Evolutionary conservation across 2,797 vertebrate species (phyloP), one percentile per base, ranked within the genome.

Genomic region (Chloroceryle inda): DNA sequence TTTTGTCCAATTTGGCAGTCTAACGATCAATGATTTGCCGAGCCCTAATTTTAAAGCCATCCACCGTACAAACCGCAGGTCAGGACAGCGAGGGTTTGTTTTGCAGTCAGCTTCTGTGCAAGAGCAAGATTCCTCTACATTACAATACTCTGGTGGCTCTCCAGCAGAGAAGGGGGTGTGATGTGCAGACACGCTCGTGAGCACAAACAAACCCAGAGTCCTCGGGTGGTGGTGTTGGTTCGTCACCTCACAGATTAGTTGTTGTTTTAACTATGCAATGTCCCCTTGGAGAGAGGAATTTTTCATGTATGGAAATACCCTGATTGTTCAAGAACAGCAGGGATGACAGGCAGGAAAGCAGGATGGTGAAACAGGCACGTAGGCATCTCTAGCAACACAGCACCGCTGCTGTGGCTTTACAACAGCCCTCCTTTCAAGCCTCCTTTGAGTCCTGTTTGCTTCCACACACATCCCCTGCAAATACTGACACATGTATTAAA

Each of bases 161-260:
- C 26, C 56, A 85, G 84, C 80, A 74, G 64, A 74, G 86, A 31
- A 88, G 50, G 73, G 63, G 27, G 29, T 76, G 83, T 44, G 90
- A 90, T 40, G 35, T 31, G 66, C 79, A 78, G 93, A 77, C 61
- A 80, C 3, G 19, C 40, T 79, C 62, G 47, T 13, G 77, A 79
- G 50, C 69, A 92, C 80, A 91, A 77, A 88, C 37, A 88, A 63
- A 91, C 42, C 72, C 73, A 81, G 72, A 83, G 61, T 61, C 78
- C 94, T 56, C 2, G 8, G 77, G 61, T 55, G 83, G 38, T 66
- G 63, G 8, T 75, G 45, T 3, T 86, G 42, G 55, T 42, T 82
- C 78, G 61, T 91, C 75, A 92, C 72, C 64, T 91, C 58, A 45
- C 61, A 89, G 62, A 94, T 89, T 71, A 94, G 76, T 8, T 85